phyloP scores from a whole-genome alignment of 2,888 invertebrate species.

The Deilephila elpenor region DNA sequence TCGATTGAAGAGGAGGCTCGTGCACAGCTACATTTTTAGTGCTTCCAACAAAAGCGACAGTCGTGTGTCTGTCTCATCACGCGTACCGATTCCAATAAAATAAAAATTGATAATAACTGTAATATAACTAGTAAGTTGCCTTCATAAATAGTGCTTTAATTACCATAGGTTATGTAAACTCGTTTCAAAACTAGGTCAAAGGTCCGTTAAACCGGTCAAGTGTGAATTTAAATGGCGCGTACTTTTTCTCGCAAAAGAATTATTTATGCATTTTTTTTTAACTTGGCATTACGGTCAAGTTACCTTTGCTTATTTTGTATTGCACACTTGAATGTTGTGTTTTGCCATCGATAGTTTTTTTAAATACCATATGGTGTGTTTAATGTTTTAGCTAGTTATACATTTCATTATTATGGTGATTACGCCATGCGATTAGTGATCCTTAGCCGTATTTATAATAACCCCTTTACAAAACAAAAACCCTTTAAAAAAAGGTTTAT shows the following conservation, averaged over 20 bases:
- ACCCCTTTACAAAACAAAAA: no score
- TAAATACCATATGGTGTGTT: no score
- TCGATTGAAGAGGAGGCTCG: no score
- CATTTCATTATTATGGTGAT: no score
- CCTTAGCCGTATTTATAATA: no score
- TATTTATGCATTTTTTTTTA: not conserved
- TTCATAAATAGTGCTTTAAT: not conserved
- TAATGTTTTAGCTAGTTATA: no score
- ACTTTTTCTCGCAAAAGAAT: no score
- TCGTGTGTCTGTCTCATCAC: not conserved
- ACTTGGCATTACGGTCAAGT: not conserved
- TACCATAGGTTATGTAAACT: not conserved
- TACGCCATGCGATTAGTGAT: no score
- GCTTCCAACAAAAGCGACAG: not conserved
- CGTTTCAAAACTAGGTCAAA: constrained; percentile 2
- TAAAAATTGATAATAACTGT: not conserved
- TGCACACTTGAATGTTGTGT: not conserved
- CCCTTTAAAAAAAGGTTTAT: no score
- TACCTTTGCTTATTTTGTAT: not conserved
- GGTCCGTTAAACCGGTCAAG: not conserved
- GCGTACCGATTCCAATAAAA: not conserved
- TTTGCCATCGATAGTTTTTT: no score
- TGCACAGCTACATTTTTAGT: not conserved
- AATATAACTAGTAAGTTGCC: not conserved
- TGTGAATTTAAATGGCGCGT: no score